These are phyloP conservation scores for Hermetia illucens DNA, from an alignment of 1,140 invertebrate species.

Conservation along the genomic window DNA sequence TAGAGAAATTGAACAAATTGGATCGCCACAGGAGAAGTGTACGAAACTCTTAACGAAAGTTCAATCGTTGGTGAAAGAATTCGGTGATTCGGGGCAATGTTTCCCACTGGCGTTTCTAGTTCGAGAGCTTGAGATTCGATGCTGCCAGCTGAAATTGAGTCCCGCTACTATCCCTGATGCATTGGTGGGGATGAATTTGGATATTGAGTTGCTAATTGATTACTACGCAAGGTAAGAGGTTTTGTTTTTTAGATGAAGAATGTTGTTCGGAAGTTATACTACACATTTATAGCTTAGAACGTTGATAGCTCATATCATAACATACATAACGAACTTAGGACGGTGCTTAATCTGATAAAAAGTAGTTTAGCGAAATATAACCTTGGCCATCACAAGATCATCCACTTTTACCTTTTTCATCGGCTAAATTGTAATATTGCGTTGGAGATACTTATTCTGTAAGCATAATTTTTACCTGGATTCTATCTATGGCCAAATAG, in stretches of 20 bases:
- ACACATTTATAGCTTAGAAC: not conserved
- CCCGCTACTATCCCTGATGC: slow-evolving; percentile 52
- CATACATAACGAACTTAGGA: no score
- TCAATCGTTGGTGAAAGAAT: slow-evolving; percentile 54
- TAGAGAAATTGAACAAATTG: slow-evolving; percentile 34
- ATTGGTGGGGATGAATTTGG: slow-evolving; percentile 51
- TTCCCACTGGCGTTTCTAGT: slow-evolving; percentile 65
- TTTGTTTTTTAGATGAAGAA: slow-evolving; percentile 15
- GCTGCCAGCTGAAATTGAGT: slow-evolving; percentile 49
- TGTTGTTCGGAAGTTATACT: slow-evolving; percentile 5
- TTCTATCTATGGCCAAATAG: no score
- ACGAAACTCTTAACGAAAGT: slow-evolving; percentile 56
- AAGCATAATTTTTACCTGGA: no score
- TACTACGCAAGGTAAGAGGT: slow-evolving; percentile 50
- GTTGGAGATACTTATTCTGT: no score
- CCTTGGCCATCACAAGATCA: no score
- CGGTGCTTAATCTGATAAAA: no score
- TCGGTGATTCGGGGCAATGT: slow-evolving; percentile 54
- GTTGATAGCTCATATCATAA: no score
- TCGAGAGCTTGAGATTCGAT: slow-evolving; percentile 56
- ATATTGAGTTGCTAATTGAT: slow-evolving; percentile 53
- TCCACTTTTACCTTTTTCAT: no score
- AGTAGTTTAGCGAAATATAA: no score
- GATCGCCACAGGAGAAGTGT: slow-evolving; percentile 45
- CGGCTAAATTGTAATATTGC: no score